phyloP scores from a whole-genome alignment of 2,888 invertebrate species.

The Flexamia atlantica region DNA sequence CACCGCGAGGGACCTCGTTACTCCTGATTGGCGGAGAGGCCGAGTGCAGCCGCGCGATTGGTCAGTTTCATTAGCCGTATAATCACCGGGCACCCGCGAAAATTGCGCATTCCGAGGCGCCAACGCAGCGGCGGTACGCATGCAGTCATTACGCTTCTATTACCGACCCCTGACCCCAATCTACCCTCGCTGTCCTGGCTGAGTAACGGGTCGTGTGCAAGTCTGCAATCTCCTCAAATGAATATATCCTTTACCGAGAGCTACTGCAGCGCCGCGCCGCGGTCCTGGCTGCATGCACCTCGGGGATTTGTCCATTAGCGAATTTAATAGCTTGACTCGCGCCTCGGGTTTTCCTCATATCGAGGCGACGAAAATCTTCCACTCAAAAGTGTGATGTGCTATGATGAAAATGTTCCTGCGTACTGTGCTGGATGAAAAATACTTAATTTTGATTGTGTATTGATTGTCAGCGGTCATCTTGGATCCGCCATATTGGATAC shows the following conservation, averaged over 20 bases:
- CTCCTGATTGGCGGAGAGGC: slow-evolving; percentile 9
- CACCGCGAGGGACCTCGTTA: not conserved
- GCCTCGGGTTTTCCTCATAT: no score
- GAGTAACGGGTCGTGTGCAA: slow-evolving; percentile 13
- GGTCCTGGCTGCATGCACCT: not conserved
- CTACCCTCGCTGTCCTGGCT: slow-evolving; percentile 32
- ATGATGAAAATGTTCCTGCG: no score
- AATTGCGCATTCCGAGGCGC: slow-evolving; percentile 46
- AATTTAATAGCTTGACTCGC: no score
- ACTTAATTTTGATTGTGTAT: no score
- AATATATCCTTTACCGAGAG: slow-evolving; percentile 19
- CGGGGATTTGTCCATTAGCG: not conserved
- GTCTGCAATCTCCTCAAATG: slow-evolving; percentile 32
- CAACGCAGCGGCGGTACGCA: slow-evolving; percentile 36
- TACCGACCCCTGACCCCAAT: slow-evolving; percentile 53
- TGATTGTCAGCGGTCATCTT: no score
- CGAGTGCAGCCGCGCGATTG: slow-evolving; percentile 4
- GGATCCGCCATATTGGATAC: no score
- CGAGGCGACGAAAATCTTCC: no score
- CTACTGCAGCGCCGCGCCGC: slow-evolving; percentile 7
- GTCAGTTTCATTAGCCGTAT: slow-evolving; percentile 28
- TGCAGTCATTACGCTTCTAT: slow-evolving; percentile 44
- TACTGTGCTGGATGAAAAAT: no score
- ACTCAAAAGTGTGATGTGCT: no score
- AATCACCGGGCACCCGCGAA: slow-evolving; percentile 37